phyloP scores from a whole-genome alignment of 2,888 invertebrate species.

The Drosophila prolongata region DNA sequence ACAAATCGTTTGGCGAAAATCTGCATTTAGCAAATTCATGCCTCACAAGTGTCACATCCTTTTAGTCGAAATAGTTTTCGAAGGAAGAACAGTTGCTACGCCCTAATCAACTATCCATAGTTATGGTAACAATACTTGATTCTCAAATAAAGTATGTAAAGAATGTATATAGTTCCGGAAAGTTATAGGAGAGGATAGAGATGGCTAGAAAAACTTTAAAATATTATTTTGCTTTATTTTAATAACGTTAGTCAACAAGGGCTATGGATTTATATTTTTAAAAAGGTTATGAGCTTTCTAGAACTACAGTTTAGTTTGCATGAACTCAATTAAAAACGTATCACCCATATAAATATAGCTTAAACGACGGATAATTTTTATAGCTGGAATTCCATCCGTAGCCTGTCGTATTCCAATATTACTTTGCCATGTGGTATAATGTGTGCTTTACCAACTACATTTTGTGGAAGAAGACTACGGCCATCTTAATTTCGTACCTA shows the following conservation, averaged over 20 bases:
- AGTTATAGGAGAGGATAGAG: neutral
- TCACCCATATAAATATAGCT: constrained; percentile 24
- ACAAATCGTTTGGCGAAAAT: constrained; percentile 22
- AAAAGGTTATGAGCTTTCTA: neutral
- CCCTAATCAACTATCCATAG: constrained; percentile 10
- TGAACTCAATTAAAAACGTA: constrained; percentile 15
- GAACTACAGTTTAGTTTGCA: neutral
- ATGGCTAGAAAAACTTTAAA: neutral
- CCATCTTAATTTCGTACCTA: constrained; percentile 8
- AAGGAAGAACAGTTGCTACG: constrained; percentile 22
- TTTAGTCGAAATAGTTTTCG: constrained; percentile 5
- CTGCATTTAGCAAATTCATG: neutral
- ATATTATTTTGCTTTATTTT: neutral
- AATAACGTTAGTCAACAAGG: neutral
- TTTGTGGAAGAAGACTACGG: constrained; percentile 13
- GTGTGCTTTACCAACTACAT: neutral
- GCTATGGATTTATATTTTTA: neutral
- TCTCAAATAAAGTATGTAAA: constrained; percentile 5
- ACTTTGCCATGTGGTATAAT: neutral
- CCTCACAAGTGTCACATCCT: neutral
- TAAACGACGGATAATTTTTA: constrained; percentile 4
- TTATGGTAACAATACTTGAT: neutral
- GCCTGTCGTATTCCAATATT: neutral
- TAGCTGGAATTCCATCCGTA: neutral
- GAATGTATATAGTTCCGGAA: constrained; percentile 1